These are phyloP conservation scores for Sebastes baramenuke DNA, from an alignment of 2,797 vertebrate genomes.

Conservation along the genomic window DNA sequence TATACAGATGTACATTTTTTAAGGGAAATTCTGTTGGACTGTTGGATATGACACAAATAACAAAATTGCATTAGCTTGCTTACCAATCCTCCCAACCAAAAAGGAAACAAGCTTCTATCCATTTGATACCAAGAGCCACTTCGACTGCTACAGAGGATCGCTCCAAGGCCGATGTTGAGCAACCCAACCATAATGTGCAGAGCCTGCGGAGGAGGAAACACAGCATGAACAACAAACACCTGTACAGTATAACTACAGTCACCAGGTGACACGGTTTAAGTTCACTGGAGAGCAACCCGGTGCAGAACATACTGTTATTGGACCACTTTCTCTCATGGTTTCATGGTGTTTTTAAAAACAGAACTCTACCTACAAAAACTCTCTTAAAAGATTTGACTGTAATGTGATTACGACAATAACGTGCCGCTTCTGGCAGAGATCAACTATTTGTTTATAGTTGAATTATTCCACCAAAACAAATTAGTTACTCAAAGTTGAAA, in stretches of 20 bases:
- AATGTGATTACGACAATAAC: too few relatives aligned
- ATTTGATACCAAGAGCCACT: rapidly evolving
- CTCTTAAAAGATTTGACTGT: too few relatives aligned
- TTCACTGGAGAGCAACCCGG: background rate
- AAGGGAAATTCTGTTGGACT: background rate
- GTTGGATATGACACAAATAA: too few relatives aligned
- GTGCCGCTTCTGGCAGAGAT: too few relatives aligned
- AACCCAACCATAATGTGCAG: constrained; percentile 77
- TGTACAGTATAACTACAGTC: background rate
- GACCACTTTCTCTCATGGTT: background rate
- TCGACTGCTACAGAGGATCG: rapidly evolving
- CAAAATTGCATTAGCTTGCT: constrained; percentile 8
- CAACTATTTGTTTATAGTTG: too few relatives aligned
- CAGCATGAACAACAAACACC: background rate
- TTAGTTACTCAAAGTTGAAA: too few relatives aligned
- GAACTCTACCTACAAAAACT: too few relatives aligned
- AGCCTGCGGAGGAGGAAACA: constrained; percentile 46
- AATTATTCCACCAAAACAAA: too few relatives aligned
- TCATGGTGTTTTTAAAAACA: too few relatives aligned
- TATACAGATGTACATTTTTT: background rate
- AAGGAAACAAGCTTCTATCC: rapidly evolving
- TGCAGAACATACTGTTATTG: background rate
- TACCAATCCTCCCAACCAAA: constrained; percentile 73
- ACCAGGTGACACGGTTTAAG: background rate
- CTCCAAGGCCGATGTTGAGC: constrained; percentile 61